These are phyloP conservation scores for Coreoperca whiteheadi DNA, from an alignment of 2,113 vertebrate genomes.

Conservation along the genomic window DNA sequence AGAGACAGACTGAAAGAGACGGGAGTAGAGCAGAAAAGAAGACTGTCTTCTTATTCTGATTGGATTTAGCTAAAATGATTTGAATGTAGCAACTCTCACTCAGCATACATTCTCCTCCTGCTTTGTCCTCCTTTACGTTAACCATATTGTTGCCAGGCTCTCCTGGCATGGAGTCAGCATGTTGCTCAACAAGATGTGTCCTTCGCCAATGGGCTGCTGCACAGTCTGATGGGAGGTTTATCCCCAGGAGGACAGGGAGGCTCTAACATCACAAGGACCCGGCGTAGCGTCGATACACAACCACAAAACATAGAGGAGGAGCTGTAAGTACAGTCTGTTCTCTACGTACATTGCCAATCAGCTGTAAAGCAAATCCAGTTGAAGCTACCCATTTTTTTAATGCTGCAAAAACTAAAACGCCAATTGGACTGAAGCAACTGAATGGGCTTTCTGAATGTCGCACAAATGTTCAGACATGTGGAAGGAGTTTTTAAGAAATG, in stretches of 20 bases:
- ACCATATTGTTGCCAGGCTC: conserved; percentile 55
- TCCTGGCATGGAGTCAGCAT: conserved; percentile 75
- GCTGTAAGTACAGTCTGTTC: conserved; percentile 69
- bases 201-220: conserved; percentile 67
- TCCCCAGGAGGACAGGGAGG: conserved; percentile 14
- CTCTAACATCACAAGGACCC: conserved; percentile 22
- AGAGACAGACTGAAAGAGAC: no score
- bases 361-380: neutral
- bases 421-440: neutral
- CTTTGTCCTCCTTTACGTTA: neutral
- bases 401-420: neutral
- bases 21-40: neutral
- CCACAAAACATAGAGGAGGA: conserved; percentile 74
- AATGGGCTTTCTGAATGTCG: neutral
- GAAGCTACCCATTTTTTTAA: neutral
- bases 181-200: conserved; percentile 69
- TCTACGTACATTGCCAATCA: neutral
- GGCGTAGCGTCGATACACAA: conserved; percentile 51
- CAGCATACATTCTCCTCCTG: neutral
- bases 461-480: neutral
- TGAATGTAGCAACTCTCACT: neutral
- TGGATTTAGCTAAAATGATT: neutral
- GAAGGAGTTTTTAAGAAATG: neutral
- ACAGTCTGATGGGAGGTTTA: conserved; percentile 57
- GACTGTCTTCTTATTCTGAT: neutral